phyloP scores from a whole-genome alignment of 2,113 vertebrate genomes.

The Oenanthe oenanthe region DNA sequence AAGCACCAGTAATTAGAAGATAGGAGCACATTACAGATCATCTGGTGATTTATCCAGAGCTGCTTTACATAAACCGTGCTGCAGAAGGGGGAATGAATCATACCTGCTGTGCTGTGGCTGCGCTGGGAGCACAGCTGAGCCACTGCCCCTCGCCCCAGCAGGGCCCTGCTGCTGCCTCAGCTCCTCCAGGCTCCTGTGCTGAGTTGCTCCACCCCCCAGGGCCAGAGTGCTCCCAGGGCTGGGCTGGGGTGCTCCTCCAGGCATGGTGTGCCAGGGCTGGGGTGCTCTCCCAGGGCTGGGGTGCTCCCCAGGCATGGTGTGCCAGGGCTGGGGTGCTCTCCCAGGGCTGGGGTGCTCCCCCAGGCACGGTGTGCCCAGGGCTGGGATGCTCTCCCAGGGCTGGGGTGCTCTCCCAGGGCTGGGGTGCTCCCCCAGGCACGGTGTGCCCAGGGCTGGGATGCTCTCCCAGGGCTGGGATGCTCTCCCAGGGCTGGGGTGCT shows the following conservation, averaged over 20 bases:
- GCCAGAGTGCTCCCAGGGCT: rapidly evolving
- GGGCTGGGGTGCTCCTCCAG: rapidly evolving
- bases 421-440: too few species aligned
- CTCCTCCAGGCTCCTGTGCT: neutral
- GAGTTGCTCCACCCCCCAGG: rapidly evolving
- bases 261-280: too few species aligned
- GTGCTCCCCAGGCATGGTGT: too few species aligned
- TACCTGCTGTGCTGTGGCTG: neutral
- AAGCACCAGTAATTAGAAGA: neutral
- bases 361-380: too few species aligned
- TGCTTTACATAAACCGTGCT: slow-evolving; percentile 52
- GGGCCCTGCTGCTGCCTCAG: neutral
- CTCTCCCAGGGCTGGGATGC: rapidly evolving
- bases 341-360: too few species aligned
- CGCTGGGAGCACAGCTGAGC: rapidly evolving
- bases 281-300: neutral
- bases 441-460: too few species aligned
- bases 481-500: neutral
- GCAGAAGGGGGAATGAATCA: slow-evolving; percentile 45
- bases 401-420: neutral
- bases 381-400: neutral
- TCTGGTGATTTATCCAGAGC: slow-evolving; percentile 14
- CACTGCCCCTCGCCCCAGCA: rapidly evolving
- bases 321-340: neutral
- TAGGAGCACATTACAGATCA: slow-evolving; percentile 1